phyloP scores from a whole-genome alignment of 2,888 invertebrate genomes.

The Acronicta aceris region DNA sequence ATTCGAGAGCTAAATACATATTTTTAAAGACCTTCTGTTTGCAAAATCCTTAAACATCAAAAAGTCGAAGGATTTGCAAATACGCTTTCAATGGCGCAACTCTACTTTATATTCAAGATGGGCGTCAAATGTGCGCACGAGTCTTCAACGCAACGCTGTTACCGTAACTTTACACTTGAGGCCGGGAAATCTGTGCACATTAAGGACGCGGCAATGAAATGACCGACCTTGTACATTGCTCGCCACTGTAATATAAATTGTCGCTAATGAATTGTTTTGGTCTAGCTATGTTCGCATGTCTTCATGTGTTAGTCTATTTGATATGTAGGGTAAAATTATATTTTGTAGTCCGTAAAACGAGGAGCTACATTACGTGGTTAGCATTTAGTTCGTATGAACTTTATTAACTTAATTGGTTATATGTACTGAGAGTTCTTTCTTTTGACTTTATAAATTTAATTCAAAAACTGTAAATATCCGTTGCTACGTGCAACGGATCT shows the following conservation, averaged over 20 bases:
- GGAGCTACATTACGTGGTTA: constrained; percentile 15
- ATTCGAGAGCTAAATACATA: constrained; percentile 18
- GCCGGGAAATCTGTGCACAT: constrained; percentile 38
- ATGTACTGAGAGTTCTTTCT: no score
- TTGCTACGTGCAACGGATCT: no score
- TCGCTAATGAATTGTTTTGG: constrained; percentile 44
- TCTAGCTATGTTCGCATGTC: constrained; percentile 21
- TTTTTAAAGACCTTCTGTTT: constrained; percentile 2
- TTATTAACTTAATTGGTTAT: no score
- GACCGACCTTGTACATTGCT: constrained; percentile 59
- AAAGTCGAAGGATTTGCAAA: constrained; percentile 31
- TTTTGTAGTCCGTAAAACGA: constrained; percentile 18
- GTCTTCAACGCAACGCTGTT: constrained; percentile 30
- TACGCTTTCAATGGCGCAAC: constrained; percentile 28
- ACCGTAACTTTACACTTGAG: constrained; percentile 56
- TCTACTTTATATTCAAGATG: constrained; percentile 49
- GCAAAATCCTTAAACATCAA: constrained; percentile 21
- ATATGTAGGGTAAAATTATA: constrained; percentile 27
- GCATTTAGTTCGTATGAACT: constrained; percentile 19
- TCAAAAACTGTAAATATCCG: no score
- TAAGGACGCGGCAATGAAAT: constrained; percentile 61
- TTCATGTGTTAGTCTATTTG: constrained; percentile 37
- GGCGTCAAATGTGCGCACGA: constrained; percentile 24
- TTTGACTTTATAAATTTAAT: no score
- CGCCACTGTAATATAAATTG: constrained; percentile 55